Base-by-base conservation (phyloP, 2,888 invertebrate genomes). In the Tachina grossa region DNA sequence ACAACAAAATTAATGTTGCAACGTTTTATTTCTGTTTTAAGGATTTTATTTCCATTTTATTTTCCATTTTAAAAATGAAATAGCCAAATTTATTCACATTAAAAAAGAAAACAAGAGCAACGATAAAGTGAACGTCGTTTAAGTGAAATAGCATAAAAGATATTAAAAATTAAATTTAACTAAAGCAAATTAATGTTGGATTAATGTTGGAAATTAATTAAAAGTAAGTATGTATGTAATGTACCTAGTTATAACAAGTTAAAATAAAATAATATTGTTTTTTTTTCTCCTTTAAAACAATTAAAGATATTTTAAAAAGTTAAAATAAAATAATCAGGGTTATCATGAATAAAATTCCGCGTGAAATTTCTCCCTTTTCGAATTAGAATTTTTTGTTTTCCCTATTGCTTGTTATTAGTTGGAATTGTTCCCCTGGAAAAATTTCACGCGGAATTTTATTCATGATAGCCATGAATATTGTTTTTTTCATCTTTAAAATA, bases 161-260 rank as follows among this genome's bases (percentile, higher is more conserved):
- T 57, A 31, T 31, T 59, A 22, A 16, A 61, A 74, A 63, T n/a
- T 5, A 41, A 41, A 51, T 22, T 74, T 16, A 74, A 63, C 43
- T 51, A 43, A 22, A 63, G n/a, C 31, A 10, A 22, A 1, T 31
- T 16, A 59, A 49, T 14, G 4, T 4, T 19, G 59, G 41, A 74
- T 72, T 53, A 51, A 49, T 61, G 3, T 43, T 2, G 41, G 41
- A 74, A 49, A 51, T 11, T 41, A 41, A n/a, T 43, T 14, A 11
- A 63, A 74, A 74, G 74, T 74, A 74, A 74, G 74, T 74, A n/a
- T 1, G n/a, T n/a, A 53, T 43, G 19, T n/a, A n/a, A 45, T 31
- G 31, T 3, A 31, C 0, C 31, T 31, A 22, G 1, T 1, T 22
- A 31, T 31, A 31, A 31, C 2, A 31, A 31, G 2, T 31, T 2